Evolutionary conservation across 2,113 vertebrate genomes (phyloP).

Genomic region (Crypturellus undulatus): DNA sequence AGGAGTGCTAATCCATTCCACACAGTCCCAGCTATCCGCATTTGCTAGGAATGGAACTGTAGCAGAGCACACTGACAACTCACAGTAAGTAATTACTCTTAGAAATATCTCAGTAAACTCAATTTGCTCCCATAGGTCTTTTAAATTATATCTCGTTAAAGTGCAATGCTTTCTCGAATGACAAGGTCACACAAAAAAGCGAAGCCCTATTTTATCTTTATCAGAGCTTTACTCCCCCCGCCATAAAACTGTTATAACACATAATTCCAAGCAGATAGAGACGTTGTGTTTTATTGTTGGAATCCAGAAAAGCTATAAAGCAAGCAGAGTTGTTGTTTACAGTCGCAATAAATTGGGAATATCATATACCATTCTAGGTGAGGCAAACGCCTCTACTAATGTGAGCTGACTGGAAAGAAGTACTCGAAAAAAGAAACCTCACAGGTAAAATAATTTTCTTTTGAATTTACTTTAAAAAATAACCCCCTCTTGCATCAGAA

Average conservation of each 20-base stretch:
- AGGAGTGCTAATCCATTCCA: slow-evolving; percentile 74
- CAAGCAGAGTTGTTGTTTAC: slow-evolving; percentile 68
- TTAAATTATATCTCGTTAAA: slow-evolving; percentile 78
- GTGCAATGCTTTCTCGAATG: slow-evolving; percentile 73
- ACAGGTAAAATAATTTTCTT: neutral
- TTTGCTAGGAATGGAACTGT: slow-evolving; percentile 58
- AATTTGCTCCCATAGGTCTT: slow-evolving; percentile 74
- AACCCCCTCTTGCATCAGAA: neutral
- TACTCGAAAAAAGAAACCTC: neutral
- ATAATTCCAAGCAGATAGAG: slow-evolving; percentile 52
- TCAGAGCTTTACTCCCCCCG: slow-evolving; percentile 45
- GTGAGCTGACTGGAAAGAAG: neutral
- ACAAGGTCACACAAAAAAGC: slow-evolving; percentile 76
- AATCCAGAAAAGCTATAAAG: slow-evolving; percentile 52
- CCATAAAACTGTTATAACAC: slow-evolving; percentile 69
- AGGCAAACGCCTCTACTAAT: neutral
- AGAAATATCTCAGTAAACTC: slow-evolving; percentile 80
- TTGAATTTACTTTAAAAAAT: neutral
- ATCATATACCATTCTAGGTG: neutral
- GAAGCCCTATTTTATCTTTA: slow-evolving; percentile 75
- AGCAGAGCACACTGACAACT: slow-evolving; percentile 69
- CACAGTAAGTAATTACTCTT: slow-evolving; percentile 77
- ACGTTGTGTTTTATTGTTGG: slow-evolving; percentile 49
- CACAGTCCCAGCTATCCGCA: slow-evolving; percentile 63
- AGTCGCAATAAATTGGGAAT: slow-evolving; percentile 63